Evolutionary conservation across 2,113 vertebrate genomes (phyloP), one percentile per base, ranked within the genome.

Genomic region (Lasiurus borealis): DNA sequence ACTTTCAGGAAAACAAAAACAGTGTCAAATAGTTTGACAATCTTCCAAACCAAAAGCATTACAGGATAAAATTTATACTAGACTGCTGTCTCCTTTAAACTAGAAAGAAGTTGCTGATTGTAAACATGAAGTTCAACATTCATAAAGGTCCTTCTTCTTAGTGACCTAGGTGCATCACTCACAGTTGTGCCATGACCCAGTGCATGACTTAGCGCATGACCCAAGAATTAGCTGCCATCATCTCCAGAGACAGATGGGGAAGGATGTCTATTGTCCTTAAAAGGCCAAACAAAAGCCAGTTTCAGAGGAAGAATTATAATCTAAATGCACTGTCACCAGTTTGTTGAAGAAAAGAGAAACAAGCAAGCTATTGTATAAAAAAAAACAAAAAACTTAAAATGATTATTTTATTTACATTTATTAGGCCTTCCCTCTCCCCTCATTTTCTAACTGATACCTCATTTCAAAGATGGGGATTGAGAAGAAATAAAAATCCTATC

Each of bases 371-470:
- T 83, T 34, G 78, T 50, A 62, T 62, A 27, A 40, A 40, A 40
- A 40, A 40, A 40, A 27, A n/a, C n/a, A 59, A 27, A 21, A 7
- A 57, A n/a, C 23, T 8, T 83, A 68, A 78, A 72, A 40, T 34
- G 2, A 23, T 50, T 25, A 6, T 44, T 89, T 64, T 15, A 71
- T 48, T 50, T 69, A 66, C 25, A 71, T 48, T 86, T 64, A 19
- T 46, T 36, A 52, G 48, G 46, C 46, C 36, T 29, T 93, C 48
- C 19, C 16, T 54, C 44, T 78, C 11, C 14, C 48, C 5, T 75
- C 27, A 73, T 87, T 95, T 64, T 95, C 48, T 66, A 95, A 82
- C 57, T 57, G 34, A 57, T 66, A 50, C 73, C 68, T 77, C 36
- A 48, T 93, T 85, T 95, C 59, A 50, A 52, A 72, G 31, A 50